phyloP scores from a whole-genome alignment of 1,140 invertebrate species.

The Lordiphosa collinella region DNA sequence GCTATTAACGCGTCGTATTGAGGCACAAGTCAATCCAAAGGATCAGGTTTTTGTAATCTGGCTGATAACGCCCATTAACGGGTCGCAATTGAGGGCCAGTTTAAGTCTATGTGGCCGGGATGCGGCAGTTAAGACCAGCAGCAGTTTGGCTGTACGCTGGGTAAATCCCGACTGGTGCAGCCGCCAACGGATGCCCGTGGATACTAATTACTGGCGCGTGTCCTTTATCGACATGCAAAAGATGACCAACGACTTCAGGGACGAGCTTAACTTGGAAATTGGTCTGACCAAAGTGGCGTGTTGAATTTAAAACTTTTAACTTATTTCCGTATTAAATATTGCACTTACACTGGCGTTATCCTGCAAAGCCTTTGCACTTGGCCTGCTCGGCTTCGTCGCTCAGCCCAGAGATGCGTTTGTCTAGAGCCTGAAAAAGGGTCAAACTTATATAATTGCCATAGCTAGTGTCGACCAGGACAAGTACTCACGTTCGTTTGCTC shows the following conservation, averaged over 20 bases:
- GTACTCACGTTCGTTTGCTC: conserved; percentile 90
- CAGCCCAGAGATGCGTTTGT: conserved; percentile 84
- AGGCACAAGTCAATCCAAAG: not conserved
- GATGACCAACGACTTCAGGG: conserved; percentile 46
- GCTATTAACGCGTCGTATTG: not conserved
- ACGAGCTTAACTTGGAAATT: conserved; percentile 51
- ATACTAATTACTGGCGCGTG: conserved; percentile 40
- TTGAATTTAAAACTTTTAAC: not conserved
- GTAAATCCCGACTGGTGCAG: conserved; percentile 12
- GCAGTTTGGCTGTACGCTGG: conserved; percentile 17
- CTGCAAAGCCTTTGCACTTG: conserved; percentile 84
- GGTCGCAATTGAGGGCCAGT: conserved; percentile 22
- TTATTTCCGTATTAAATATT: not conserved
- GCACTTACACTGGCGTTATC: conserved; percentile 79
- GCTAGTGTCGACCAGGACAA: not conserved
- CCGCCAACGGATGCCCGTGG: conserved; percentile 16
- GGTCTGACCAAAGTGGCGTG: not conserved
- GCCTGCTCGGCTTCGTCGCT: conserved; percentile 84
- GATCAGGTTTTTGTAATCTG: conserved; percentile 45
- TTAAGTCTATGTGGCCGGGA: conserved; percentile 41
- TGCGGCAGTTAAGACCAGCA: conserved; percentile 6
- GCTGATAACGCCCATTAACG: conserved; percentile 42
- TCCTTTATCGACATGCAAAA: conserved; percentile 18
- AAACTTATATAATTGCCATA: conserved; percentile 32
- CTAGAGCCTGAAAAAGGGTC: conserved; percentile 82